Percentiles rank a stretch among this genome's conserved stretches.
phyloP scores from a whole-genome alignment of 2,888 invertebrate species.

The Lingula anatina region DNA sequence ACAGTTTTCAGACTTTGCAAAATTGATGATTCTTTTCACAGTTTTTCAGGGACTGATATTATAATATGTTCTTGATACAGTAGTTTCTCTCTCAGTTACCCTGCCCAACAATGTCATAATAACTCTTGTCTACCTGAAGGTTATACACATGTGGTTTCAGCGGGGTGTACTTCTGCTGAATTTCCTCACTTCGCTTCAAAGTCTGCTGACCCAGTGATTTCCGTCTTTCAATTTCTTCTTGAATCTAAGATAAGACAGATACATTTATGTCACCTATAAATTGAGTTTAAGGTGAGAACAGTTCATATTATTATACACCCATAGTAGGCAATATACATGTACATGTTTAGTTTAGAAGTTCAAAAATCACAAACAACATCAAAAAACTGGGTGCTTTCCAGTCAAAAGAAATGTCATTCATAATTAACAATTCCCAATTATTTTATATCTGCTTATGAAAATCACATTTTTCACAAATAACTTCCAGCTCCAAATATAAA shows the following conservation, averaged over 20 bases:
- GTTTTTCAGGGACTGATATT: too few species aligned
- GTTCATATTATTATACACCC: neutral
- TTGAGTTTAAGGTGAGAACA: neutral
- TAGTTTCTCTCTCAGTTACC: too few species aligned
- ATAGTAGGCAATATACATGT: too few species aligned
- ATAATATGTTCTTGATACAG: too few species aligned
- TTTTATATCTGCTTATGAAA: too few species aligned
- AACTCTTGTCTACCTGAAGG: conserved; percentile 20
- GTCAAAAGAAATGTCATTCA: neutral
- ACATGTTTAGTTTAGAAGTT: too few species aligned
- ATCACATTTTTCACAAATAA: neutral
- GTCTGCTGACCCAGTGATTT: conserved; percentile 17
- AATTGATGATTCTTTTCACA: neutral
- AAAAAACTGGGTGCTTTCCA: too few species aligned
- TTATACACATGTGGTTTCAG: conserved; percentile 24
- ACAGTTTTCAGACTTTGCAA: too few species aligned
- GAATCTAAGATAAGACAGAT: conserved; percentile 14
- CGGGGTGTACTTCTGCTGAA: conserved; percentile 20
- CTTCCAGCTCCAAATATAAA: neutral
- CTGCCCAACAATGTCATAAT: too few species aligned
- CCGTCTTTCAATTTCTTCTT: conserved; percentile 26
- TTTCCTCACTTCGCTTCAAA: conserved; percentile 17
- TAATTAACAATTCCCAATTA: neutral
- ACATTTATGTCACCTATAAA: neutral
- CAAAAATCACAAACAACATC: too few species aligned